Percentiles rank a stretch among this genome's conserved stretches.
Evolutionary conservation across 2,797 vertebrate species (phyloP).

Genomic region (Nyctalus aviator): DNA sequence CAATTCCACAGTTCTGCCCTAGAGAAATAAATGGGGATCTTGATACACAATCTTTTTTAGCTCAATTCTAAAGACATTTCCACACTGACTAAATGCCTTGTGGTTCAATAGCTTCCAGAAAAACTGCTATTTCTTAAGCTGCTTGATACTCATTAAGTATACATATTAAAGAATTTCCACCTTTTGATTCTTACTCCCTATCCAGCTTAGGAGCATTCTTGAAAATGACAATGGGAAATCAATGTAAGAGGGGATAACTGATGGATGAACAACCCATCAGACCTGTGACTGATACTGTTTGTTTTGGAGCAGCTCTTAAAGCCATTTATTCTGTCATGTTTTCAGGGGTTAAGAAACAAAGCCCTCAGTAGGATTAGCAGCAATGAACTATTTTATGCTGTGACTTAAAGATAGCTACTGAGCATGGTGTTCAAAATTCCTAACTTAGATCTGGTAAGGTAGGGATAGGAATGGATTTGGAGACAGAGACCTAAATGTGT

Average conservation of each 20-base stretch:
- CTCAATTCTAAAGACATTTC: conserved; percentile 53
- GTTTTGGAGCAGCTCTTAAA: neutral
- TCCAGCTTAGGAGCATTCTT: neutral
- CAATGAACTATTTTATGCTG: neutral
- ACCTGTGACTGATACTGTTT: neutral
- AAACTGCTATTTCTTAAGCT: conserved; percentile 51
- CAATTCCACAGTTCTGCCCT: conserved; percentile 40
- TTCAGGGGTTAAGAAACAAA: neutral
- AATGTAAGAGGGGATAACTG: neutral
- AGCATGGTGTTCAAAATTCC: neutral
- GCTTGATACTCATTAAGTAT: conserved; percentile 7
- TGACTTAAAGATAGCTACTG: neutral
- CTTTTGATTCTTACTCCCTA: conserved; percentile 42
- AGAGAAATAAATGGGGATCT: conserved; percentile 48
- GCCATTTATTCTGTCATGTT: neutral
- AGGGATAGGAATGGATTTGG: neutral
- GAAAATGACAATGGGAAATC: conserved; percentile 45
- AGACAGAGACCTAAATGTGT: neutral
- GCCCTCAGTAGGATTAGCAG: neutral
- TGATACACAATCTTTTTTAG: neutral
- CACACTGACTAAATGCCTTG: conserved; percentile 56
- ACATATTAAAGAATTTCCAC: conserved; percentile 46
- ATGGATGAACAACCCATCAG: neutral
- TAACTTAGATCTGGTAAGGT: neutral
- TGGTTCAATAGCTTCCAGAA: conserved; percentile 58